Evolutionary conservation across 2,888 invertebrate species (phyloP), one percentile per base, ranked within the genome.

Genomic region (Zeuzera pyrina): DNA sequence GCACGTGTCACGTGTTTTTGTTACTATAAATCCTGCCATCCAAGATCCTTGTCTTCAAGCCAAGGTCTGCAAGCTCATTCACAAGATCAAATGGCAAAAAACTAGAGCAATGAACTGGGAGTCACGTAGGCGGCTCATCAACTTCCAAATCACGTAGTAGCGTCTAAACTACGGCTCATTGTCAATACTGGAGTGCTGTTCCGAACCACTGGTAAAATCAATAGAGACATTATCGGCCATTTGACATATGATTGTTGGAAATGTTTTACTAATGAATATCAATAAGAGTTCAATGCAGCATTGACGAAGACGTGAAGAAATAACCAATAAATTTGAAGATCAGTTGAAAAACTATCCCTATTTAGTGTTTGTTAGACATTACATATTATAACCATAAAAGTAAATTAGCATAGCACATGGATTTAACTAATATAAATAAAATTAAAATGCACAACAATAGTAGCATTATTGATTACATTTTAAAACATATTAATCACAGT

Each of bases 121-220:
- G 71, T 74, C 79, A 79, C 79, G 79, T 77, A 72, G 60, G 52
- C 55, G 50, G 60, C 64, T 74, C 72, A 78, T 81, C 73, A 69
- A 60, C 57, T 67, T 62, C 43, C 77, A 41, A 49, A 50, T 66
- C 81, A 81, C 79, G 81, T 81, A 72, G 57, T 56, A 57, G 64
- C 73, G 59, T 72, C 81, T 77, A 78, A 81, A 79, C 79, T 78
- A 76, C 78, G 74, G 73, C 77, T 78, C 73, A 78, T 78, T 78
- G 79, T 79, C 78, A 78, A 79, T 79, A 81, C 76, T 72, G 68
- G 66, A 70, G 73, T 61, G 57, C 53, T 66, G 64, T 60, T 69
- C 65, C 57, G 57, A 70, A 65, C 69, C 68, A 67, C 60, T 67
- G 66, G 64, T 61, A 71, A 67, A 76, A 78, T 76, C 78, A 76